A percentile compares a stretch with the other conserved stretches of the same genome.
Evolutionary conservation across 1,140 invertebrate species (phyloP).

Genomic region (Anthonomus grandis): DNA sequence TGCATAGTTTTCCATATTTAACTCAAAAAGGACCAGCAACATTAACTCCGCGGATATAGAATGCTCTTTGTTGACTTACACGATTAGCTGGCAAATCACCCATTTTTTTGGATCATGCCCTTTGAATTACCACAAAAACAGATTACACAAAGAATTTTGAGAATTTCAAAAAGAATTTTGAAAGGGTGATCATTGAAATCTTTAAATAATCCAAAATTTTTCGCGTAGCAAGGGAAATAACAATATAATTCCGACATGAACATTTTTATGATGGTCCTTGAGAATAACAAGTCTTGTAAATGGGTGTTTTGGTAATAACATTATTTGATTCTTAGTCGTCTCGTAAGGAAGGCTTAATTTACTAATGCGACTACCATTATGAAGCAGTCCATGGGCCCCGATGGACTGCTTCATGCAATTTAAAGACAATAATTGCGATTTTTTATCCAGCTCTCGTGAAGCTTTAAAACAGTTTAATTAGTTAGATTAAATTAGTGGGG

Average conservation of each 20-base stretch:
- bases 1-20: too few species aligned
- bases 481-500: background rate
- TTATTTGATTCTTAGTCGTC: too few species aligned
- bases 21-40: constrained; percentile 48
- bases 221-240: background rate
- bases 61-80: constrained; percentile 33
- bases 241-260: background rate
- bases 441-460: background rate
- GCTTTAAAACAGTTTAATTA: background rate
- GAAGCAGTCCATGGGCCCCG: background rate
- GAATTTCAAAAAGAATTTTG: too few species aligned
- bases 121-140: constrained; percentile 1
- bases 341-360: background rate
- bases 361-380: background rate
- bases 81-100: background rate
- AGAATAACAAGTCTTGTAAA: background rate
- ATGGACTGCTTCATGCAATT: background rate
- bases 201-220: constrained; percentile 30
- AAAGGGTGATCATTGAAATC: too few species aligned
- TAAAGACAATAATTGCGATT: background rate
- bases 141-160: constrained; percentile 1
- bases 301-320: too few species aligned
- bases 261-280: background rate
- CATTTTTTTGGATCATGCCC: background rate
- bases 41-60: constrained; percentile 45